phyloP scores from a whole-genome alignment of 2,797 vertebrate genomes.

The Bucorvus abyssinicus region DNA sequence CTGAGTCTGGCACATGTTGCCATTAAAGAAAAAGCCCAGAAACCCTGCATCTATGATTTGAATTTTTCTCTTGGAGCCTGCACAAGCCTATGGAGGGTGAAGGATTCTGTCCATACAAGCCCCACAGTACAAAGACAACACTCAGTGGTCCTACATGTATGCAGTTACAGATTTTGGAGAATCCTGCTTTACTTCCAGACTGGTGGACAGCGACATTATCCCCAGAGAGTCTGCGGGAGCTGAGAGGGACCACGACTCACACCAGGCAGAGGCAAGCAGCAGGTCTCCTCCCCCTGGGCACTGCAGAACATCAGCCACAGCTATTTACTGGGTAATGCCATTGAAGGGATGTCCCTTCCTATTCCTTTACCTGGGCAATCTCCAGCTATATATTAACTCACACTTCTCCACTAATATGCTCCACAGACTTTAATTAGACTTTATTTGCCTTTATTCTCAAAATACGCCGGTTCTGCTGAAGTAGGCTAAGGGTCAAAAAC shows the following conservation, averaged over 20 bases:
- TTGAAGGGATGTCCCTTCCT: neutral
- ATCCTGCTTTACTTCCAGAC: neutral
- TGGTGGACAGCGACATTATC: rapidly evolving
- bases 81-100: neutral
- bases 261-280: neutral
- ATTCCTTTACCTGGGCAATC: neutral
- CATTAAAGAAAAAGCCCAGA: neutral
- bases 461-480: neutral
- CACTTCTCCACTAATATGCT: neutral
- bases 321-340: neutral
- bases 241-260: neutral
- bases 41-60: neutral
- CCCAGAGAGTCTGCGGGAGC: neutral
- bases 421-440: neutral
- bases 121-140: neutral
- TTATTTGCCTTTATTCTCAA: neutral
- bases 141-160: neutral
- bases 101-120: neutral
- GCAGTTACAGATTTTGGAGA: neutral
- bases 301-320: neutral
- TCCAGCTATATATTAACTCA: neutral
- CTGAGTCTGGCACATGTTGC: neutral
- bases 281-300: neutral
- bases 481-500: neutral
- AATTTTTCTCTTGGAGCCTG: neutral